Conservation (phyloP, 2,113 vertebrate genomes). For the Leucopsar rothschildi region DNA sequence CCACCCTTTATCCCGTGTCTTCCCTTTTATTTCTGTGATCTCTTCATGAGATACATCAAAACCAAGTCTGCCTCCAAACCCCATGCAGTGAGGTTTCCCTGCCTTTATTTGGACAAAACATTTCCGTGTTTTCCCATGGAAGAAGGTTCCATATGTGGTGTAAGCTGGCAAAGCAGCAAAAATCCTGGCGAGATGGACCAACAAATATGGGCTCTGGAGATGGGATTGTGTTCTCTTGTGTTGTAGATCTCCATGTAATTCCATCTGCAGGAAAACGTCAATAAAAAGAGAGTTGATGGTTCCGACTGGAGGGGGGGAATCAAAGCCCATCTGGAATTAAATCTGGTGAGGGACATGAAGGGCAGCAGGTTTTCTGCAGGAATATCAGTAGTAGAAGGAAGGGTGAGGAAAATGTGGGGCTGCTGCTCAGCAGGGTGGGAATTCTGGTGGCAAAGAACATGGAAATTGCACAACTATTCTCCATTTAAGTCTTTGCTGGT, state of each 20-base stretch:
- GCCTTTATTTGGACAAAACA: neutral
- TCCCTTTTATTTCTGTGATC: neutral
- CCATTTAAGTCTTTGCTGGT: neutral
- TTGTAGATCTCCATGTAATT: neutral
- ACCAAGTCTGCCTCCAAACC: neutral
- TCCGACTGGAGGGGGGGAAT: neutral
- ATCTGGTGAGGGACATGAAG: neutral
- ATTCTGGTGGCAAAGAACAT: neutral
- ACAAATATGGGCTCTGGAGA: neutral
- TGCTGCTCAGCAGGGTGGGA: neutral
- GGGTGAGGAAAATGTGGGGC: neutral
- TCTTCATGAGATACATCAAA: rapidly evolving
- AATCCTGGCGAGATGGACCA: neutral
- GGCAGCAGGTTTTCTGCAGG: neutral
- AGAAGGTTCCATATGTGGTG: neutral
- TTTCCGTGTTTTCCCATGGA: neutral
- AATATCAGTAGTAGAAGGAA: neutral
- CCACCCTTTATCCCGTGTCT: neutral
- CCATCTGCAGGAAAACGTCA: neutral
- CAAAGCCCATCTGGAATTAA: neutral
- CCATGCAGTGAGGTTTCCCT: neutral
- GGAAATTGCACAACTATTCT: neutral
- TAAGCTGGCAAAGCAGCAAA: neutral
- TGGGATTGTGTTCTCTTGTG: too few relatives aligned
- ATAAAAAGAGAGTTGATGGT: neutral